These are phyloP conservation scores for Litocranius walleri DNA, from an alignment of 2,113 vertebrate species.

Conservation along the genomic window DNA sequence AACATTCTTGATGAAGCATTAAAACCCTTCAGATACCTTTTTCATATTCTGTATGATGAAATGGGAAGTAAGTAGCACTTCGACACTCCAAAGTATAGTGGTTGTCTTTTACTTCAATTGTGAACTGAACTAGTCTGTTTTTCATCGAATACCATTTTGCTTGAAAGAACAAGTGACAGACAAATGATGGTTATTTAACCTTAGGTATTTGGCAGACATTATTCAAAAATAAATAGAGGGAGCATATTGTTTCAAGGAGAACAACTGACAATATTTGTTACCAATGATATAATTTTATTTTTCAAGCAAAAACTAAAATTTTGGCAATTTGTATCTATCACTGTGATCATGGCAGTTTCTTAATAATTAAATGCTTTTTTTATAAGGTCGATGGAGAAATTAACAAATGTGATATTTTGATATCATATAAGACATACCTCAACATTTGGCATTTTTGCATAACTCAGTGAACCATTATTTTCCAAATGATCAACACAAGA, in stretches of 20 bases:
- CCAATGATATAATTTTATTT: conserved; percentile 30
- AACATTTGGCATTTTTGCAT: background rate
- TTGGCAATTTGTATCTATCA: background rate
- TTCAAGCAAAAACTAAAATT: conserved; percentile 17
- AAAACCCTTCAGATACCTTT: background rate
- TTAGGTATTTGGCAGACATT: conserved; percentile 11
- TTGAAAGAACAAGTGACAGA: background rate
- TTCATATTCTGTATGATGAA: background rate
- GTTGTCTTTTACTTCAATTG: background rate
- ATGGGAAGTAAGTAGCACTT: background rate
- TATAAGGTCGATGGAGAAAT: background rate
- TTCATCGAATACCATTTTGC: background rate
- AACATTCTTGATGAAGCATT: background rate
- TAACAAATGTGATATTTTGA: conserved; percentile 23
- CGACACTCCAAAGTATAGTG: background rate
- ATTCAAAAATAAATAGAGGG: conserved; percentile 15
- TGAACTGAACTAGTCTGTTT: background rate
- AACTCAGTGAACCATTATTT: conserved; percentile 9
- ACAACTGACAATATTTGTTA: conserved; percentile 14
- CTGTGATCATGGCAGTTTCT: background rate
- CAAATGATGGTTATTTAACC: background rate
- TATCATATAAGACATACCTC: background rate
- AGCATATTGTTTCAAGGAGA: conserved; percentile 32
- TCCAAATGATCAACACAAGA: background rate
- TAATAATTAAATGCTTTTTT: conserved; percentile 32